Evolutionary conservation across 2,888 invertebrate species (phyloP).

Genomic region (Scaptomyza tumidula): DNA sequence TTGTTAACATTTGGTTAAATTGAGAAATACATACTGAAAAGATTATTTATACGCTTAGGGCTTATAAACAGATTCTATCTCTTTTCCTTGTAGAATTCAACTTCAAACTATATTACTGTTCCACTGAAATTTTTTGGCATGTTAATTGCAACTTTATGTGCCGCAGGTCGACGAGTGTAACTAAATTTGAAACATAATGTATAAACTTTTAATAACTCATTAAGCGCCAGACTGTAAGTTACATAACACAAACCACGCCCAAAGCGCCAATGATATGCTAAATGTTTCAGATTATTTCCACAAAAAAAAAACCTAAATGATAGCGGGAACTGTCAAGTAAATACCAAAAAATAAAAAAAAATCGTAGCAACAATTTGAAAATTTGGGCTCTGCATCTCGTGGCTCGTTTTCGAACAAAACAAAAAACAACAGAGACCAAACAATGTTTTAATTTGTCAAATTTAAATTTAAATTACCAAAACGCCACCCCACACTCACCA

Average conservation of each 20-base stretch:
- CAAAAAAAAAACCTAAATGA: conserved; percentile 15
- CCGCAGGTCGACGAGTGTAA: conserved; percentile 29
- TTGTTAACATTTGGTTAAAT: background rate
- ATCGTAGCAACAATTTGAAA: conserved; percentile 29
- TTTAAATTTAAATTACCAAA: conserved; percentile 65
- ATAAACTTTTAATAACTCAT: conserved; percentile 67
- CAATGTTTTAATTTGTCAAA: conserved; percentile 68
- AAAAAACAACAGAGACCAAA: conserved; percentile 18
- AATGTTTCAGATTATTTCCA: conserved; percentile 48
- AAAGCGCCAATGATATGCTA: conserved; percentile 45
- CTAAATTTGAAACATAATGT: conserved; percentile 48
- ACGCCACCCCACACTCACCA: conserved; percentile 15
- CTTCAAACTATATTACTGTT: background rate
- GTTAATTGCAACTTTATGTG: conserved; percentile 22
- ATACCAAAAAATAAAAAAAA: background rate
- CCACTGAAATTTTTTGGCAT: conserved; percentile 1
- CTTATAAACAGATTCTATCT: no score
- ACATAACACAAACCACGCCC: conserved; percentile 29
- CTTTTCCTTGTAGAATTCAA: background rate
- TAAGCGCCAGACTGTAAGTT: conserved; percentile 41
- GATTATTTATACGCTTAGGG: no score
- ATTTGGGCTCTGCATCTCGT: conserved; percentile 2
- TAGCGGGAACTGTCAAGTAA: conserved; percentile 26
- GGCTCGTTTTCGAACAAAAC: background rate
- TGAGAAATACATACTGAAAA: background rate